These are phyloP conservation scores for Cyaniris semiargus DNA, from an alignment of 2,888 invertebrate genomes.

Conservation along the genomic window DNA sequence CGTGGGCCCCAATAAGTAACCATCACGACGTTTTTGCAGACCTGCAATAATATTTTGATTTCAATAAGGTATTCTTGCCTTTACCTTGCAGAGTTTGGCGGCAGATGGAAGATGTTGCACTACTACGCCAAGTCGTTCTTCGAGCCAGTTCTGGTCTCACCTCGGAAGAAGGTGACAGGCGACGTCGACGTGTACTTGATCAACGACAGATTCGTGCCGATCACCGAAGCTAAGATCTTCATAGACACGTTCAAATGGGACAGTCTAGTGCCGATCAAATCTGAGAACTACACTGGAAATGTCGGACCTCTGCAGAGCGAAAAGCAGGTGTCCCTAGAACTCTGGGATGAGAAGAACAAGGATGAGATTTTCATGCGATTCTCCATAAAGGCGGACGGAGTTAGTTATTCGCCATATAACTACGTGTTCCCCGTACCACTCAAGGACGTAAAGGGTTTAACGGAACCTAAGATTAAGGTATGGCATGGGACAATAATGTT, in stretches of 20 bases:
- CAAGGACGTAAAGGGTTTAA: conserved; percentile 75
- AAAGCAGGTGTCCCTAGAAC: conserved; percentile 54
- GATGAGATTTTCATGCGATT: conserved; percentile 68
- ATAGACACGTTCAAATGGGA: conserved; percentile 83
- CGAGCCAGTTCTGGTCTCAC: conserved; percentile 86
- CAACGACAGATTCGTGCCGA: conserved; percentile 81
- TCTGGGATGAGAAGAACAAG: conserved; percentile 52
- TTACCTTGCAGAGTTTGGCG: conserved; percentile 82
- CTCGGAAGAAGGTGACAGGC: conserved; percentile 71
- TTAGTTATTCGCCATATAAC: conserved; percentile 81
- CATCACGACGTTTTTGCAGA: too few relatives aligned
- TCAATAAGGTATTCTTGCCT: background rate
- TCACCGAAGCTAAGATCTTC: conserved; percentile 68
- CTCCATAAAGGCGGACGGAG: conserved; percentile 71
- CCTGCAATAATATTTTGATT: too few relatives aligned
- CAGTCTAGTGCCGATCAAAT: conserved; percentile 63
- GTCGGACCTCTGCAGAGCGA: conserved; percentile 54
- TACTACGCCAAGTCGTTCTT: conserved; percentile 94
- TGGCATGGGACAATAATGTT: conserved; percentile 31
- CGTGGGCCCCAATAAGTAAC: too few relatives aligned
- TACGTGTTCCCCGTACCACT: conserved; percentile 83
- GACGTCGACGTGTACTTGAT: conserved; percentile 82
- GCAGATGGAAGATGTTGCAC: conserved; percentile 93
- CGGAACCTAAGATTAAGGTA: conserved; percentile 80
- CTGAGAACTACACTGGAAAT: conserved; percentile 50